Percentiles rank a stretch among this genome's conserved stretches.
These are phyloP conservation scores for Ostrea denselamellosa DNA, from an alignment of 1,140 invertebrate genomes.

Conservation along the genomic window DNA sequence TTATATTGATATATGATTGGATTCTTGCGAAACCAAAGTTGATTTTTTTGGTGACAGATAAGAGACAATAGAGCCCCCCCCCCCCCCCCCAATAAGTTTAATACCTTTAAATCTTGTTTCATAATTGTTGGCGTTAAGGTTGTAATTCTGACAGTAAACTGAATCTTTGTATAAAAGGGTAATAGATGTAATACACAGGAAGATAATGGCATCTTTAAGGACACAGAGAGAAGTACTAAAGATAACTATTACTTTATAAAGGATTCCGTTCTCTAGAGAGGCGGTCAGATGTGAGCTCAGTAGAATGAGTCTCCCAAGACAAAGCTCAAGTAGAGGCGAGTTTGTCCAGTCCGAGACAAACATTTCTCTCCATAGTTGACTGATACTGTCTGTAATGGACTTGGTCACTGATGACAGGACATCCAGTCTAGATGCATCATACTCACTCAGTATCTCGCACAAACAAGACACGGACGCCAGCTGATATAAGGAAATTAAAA, in stretches of 20 bases:
- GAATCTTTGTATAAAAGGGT: no score
- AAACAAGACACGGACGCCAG: background rate
- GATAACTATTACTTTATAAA: conserved; percentile 38
- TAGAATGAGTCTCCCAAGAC: conserved; percentile 31
- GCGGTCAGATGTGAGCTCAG: background rate
- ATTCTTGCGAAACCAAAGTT: no score
- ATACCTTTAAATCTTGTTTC: no score
- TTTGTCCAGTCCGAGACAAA: conserved; percentile 42
- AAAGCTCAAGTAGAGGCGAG: background rate
- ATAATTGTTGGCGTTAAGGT: no score
- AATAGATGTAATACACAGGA: no score
- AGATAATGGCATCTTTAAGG: no score
- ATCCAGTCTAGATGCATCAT: background rate
- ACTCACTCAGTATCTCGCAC: background rate
- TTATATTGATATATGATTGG: no score
- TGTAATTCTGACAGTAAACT: no score
- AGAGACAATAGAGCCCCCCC: no score
- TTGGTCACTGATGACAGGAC: background rate
- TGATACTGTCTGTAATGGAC: background rate
- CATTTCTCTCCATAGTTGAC: conserved; percentile 25
- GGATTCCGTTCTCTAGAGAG: conserved; percentile 2
- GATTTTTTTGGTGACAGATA: no score
- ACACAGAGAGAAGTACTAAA: no score
- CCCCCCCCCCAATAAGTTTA: no score
- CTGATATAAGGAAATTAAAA: background rate